Percentiles rank a stretch among this genome's conserved stretches.
phyloP scores from a whole-genome alignment of 2,113 vertebrate genomes.

The Mustelus asterias region DNA sequence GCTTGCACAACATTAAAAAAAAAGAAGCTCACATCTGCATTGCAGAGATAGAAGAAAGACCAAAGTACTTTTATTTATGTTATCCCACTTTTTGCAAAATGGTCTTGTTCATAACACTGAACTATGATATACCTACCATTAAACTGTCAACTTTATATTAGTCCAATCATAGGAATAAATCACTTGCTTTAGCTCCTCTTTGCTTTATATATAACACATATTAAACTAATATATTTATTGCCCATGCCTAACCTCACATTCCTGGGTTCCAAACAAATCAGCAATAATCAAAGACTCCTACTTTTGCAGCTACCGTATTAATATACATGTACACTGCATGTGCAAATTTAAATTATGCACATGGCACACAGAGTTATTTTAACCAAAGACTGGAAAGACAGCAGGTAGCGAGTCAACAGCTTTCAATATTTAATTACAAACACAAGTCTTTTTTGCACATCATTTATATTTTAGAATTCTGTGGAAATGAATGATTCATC shows the following conservation, averaged over 20 bases:
- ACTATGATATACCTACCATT: neutral
- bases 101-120: neutral
- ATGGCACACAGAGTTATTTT: neutral
- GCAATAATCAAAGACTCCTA: neutral
- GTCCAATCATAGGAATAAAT: neutral
- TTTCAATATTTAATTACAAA: slow-evolving; percentile 13
- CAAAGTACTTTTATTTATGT: neutral
- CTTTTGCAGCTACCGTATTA: neutral
- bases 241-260: neutral
- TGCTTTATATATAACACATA: neutral
- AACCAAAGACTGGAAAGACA: neutral
- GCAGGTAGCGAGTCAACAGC: neutral
- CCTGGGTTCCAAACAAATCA: neutral
- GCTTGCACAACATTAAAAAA: neutral
- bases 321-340: neutral
- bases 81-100: neutral
- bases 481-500: slow-evolving; percentile 1
- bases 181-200: neutral
- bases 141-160: neutral
- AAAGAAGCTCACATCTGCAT: neutral
- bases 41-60: neutral
- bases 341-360: neutral
- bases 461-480: slow-evolving; percentile 25
- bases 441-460: neutral
- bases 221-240: slow-evolving; percentile 7